Evolutionary conservation across 2,888 invertebrate genomes (phyloP).

Genomic region (Hyalella azteca): DNA sequence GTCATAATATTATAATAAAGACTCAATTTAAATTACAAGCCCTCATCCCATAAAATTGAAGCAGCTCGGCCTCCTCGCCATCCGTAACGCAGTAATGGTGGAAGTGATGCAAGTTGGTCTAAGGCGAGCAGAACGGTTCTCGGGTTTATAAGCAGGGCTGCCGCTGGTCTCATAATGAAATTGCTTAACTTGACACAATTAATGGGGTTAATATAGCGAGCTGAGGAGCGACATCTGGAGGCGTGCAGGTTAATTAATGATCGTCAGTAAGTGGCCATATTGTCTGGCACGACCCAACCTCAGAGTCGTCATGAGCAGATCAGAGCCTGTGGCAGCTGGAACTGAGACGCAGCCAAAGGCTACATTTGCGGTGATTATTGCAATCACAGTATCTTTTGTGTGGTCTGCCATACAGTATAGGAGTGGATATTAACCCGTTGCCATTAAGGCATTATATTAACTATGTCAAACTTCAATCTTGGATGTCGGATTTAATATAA

Average conservation of each 20-base stretch:
- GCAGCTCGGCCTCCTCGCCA: not conserved
- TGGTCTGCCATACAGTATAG: too few relatives aligned
- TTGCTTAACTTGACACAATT: slow-evolving; percentile 26
- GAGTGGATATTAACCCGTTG: too few relatives aligned
- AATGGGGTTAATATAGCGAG: slow-evolving; percentile 5
- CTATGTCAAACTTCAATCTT: too few relatives aligned
- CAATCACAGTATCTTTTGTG: too few relatives aligned
- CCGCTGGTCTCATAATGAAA: slow-evolving; percentile 2
- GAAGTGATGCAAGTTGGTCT: not conserved
- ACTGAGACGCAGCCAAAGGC: too few relatives aligned
- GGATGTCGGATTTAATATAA: too few relatives aligned
- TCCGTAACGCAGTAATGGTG: not conserved
- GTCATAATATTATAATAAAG: too few relatives aligned
- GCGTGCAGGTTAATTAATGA: not conserved
- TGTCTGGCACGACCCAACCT: not conserved
- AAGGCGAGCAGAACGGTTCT: not conserved
- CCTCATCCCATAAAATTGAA: too few relatives aligned
- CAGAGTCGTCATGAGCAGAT: not conserved
- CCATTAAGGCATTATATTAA: too few relatives aligned
- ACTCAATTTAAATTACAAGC: too few relatives aligned
- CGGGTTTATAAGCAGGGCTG: not conserved
- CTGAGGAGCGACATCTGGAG: slow-evolving; percentile 13
- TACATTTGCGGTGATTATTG: too few relatives aligned
- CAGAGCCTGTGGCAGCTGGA: too few relatives aligned
- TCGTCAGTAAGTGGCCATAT: not conserved